Evolutionary conservation across 2,888 invertebrate species (phyloP).

Genomic region (Mamestra brassicae): DNA sequence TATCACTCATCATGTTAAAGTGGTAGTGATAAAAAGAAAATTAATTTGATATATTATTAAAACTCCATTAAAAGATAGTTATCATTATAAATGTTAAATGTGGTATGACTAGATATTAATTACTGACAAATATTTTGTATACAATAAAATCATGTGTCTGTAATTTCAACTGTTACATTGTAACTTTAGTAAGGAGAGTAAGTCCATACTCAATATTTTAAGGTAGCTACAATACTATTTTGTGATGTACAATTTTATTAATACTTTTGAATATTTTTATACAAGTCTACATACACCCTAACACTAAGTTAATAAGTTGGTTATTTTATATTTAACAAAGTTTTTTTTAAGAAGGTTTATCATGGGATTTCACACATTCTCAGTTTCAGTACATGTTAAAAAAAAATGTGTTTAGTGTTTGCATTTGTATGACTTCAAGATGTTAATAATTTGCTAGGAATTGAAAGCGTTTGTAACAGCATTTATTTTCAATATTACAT

Average conservation of each 20-base stretch:
- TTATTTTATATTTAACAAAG: constrained; percentile 16
- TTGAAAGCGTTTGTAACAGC: constrained; percentile 29
- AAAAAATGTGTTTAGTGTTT: not conserved
- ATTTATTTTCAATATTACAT: constrained; percentile 8
- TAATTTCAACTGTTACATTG: constrained; percentile 13
- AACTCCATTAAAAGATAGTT: constrained; percentile 19
- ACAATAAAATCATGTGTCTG: constrained; percentile 5
- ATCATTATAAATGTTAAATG: constrained; percentile 13
- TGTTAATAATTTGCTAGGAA: constrained; percentile 7
- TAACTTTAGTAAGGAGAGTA: constrained; percentile 17
- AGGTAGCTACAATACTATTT: constrained; percentile 41
- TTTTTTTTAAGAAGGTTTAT: constrained; percentile 17
- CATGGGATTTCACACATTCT: constrained; percentile 30
- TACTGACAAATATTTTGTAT: constrained; percentile 32
- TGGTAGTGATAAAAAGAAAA: constrained; percentile 25
- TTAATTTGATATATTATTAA: constrained; percentile 33
- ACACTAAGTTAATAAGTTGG: constrained; percentile 22
- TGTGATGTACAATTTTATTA: constrained; percentile 24
- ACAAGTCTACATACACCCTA: constrained; percentile 16
- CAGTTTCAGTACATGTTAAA: constrained; percentile 4
- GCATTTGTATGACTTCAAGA: constrained; percentile 33
- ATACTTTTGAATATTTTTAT: constrained; percentile 43
- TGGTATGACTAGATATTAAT: constrained; percentile 14
- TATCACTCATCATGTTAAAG: constrained; percentile 40
- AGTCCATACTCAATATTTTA: not conserved